Base-by-base conservation (phyloP, 2,888 invertebrate species). In the Cataglyphis rosenhaueri region DNA sequence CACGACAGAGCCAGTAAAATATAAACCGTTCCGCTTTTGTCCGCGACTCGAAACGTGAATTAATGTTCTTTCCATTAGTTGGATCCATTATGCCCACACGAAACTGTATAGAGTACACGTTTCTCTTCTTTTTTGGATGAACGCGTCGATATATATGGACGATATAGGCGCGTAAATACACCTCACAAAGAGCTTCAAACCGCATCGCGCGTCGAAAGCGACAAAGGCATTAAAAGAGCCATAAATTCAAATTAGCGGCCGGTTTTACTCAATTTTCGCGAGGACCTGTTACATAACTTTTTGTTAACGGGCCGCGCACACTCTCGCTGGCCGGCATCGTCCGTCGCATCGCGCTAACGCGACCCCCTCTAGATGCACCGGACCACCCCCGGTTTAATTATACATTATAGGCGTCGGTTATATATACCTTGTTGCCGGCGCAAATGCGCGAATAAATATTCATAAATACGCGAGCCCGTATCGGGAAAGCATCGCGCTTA, bases 261-360 rank as follows among this genome's bases (percentile, higher is more conserved):
- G 91, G 88, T 90, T 91, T 91, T 91, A 87, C 91, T 91, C 91
- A 90, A 92, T 92, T 93, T 91, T 89, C 89, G 84, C 84, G 90
- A 91, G 91, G 93, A 93, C 91, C 93, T 92, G 93, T 93, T 93
- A 93, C 93, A 93, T 93, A 92, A 93, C 92, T 93, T 94, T 93
- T 92, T 92, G 93, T 94, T 94, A 94, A 91, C 92, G 85, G 84
- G 61, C 38, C 35, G 55, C 85, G 68, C 75, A 55, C 41, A 78
- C 84, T 71, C 71, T 83, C 29, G 29, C 29, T 2, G 29, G 35
- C 66, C 35, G 73, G 73, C 35, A 35, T 35, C 81, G 83, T 68
- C 76, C 85, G 83, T 84, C 78, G 79, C 52, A 66, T 48, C 44
- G 9, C 41, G 41, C 41, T 15, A 74, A 35, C 64, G 35, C 74